These are phyloP conservation scores for Percina caprodes DNA, from an alignment of 2,113 vertebrate species.

Conservation along the genomic window DNA sequence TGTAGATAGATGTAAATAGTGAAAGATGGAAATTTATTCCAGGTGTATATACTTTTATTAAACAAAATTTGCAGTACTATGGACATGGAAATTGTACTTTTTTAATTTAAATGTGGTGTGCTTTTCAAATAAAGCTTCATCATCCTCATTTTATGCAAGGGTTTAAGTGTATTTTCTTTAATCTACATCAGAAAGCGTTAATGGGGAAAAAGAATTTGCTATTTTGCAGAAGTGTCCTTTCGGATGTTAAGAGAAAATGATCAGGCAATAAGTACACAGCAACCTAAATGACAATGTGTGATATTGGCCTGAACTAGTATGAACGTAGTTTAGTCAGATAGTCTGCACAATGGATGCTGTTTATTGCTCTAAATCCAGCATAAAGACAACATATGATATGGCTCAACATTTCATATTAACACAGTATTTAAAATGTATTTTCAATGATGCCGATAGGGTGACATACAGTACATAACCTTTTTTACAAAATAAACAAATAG, in stretches of 20 bases:
- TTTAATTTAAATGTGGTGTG: neutral
- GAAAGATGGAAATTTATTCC: neutral
- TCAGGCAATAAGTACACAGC: conserved; percentile 36
- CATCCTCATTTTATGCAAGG: neutral
- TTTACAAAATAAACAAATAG: conserved; percentile 24
- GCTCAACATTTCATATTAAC: conserved; percentile 41
- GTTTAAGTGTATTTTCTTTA: conserved; percentile 11
- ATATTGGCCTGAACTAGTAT: conserved; percentile 4
- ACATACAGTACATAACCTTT: conserved; percentile 7
- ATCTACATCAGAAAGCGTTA: neutral
- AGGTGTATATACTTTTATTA: conserved; percentile 7
- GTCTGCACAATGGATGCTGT: neutral
- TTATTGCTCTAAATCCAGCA: neutral
- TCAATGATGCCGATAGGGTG: conserved; percentile 7
- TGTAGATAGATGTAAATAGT: conserved; percentile 26
- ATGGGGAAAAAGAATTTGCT: neutral
- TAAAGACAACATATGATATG: neutral
- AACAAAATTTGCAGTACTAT: neutral
- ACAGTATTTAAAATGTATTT: conserved; percentile 63
- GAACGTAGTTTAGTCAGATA: neutral
- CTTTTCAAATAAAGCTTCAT: neutral
- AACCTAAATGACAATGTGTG: conserved; percentile 34
- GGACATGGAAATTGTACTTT: neutral
- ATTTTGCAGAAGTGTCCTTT: neutral
- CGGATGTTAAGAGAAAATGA: conserved; percentile 22